Base-by-base conservation (phyloP, 2,113 vertebrate species). In the Zootoca vivipara region DNA sequence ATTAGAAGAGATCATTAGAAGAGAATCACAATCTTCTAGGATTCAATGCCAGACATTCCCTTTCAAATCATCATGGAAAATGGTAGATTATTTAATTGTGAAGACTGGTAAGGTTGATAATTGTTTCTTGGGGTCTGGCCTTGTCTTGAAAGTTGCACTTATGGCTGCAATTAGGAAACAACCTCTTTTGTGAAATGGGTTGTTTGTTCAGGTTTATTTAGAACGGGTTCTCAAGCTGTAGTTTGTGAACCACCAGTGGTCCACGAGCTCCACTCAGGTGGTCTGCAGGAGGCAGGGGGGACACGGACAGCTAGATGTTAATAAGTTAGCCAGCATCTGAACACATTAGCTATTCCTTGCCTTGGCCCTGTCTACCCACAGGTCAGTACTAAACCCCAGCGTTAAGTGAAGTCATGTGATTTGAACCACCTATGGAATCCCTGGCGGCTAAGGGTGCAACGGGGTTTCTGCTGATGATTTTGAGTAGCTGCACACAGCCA, bases 31-130 rank as follows among this genome's bases (percentile, higher is more conserved):
- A 24, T 33, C 46, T 13, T 7, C 1, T 0, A 56, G 74, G 82
- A 62, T 28, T 58, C 0, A 42, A 38, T 13, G 81, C 30, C 9
- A 2, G n/a, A 24, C 1, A 9, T 33, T 56, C 0, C 0, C n/a
- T 69, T 83, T 13, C 3, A 18, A 35, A 13, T 33, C 33, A 15
- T 6, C 79, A 62, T 3, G 1, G 15, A 30, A 33, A 5, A 75
- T 67, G 35, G 38, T 26, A 82, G 10, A 65, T 40, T 82, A 58
- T 67, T 62, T 28, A 58, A 82, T 7, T n/a, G 3, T 67, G 58
- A 56, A 30, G 84, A 46, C 62, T 56, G 40, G 0, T 0, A 4
- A 30, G 35, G 33, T 72, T 69, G 40, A 64, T 65, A 20, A 35
- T 64, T 22, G n/a, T 64, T 82, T 82, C 22, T 64, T 18, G 38